Percentiles rank a stretch among this genome's conserved stretches.
phyloP scores from a whole-genome alignment of 2,113 vertebrate genomes.

The Circaetus cinerascens region DNA sequence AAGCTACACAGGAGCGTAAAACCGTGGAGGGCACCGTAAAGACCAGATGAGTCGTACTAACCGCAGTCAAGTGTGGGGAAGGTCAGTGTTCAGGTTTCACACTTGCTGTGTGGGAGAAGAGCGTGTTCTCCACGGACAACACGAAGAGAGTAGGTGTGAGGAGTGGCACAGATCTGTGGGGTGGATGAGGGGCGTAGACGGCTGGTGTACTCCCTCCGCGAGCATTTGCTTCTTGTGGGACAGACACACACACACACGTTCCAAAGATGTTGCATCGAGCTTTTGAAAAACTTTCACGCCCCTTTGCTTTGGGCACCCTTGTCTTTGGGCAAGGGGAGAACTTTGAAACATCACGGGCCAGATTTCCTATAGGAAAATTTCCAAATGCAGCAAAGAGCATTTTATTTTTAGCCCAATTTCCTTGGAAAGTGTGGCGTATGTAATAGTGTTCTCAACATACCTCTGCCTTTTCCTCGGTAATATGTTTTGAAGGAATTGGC shows the following conservation, averaged over 20 bases:
- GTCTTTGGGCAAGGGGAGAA: background rate
- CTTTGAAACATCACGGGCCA: background rate
- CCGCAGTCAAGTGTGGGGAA: background rate
- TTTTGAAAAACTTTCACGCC: background rate
- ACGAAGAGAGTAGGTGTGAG: background rate
- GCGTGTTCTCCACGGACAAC: background rate
- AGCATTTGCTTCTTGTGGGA: background rate
- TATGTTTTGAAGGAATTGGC: background rate
- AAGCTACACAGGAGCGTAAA: background rate
- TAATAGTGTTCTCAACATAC: background rate
- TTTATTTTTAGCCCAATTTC: background rate
- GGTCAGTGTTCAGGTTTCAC: background rate
- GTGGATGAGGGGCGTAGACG: background rate
- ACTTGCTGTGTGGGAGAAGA: background rate
- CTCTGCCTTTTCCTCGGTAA: background rate
- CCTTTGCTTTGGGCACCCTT: background rate
- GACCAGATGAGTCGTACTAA: background rate
- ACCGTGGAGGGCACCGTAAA: background rate
- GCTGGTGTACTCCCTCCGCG: background rate
- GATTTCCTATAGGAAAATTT: background rate
- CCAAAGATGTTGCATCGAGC: background rate
- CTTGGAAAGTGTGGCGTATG: rapidly evolving
- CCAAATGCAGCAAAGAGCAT: background rate
- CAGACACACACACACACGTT: background rate
- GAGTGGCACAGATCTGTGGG: background rate